Evolutionary conservation across 2,888 invertebrate genomes (phyloP), one percentile per base, ranked within the genome.

Genomic region (Scaptomyza parva): DNA sequence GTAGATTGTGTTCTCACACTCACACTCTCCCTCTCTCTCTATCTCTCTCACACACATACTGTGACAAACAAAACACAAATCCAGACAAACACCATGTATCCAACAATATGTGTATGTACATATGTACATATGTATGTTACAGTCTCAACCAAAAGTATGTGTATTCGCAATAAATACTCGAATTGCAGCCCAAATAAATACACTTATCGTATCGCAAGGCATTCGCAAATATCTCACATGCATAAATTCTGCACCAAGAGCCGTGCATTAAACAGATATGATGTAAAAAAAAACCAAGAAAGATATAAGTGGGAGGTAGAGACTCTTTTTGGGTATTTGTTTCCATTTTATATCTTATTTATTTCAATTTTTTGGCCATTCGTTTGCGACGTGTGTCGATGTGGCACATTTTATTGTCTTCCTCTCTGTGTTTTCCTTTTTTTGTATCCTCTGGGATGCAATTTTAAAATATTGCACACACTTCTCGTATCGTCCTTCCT

Each of bases 291-390:
- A 24, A 24, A 0, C 2, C 9, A 28, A 9, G 12, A 26, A 20
- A 2, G 9, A 2, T 9, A 9, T 9, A n/a, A 12, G 12, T 8
- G 11, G 26, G 22, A 20, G 17, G 9, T 18, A 11, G 14, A 8
- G 20, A 17, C 18, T 17, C 37, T 54, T 45, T 45, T 51, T 43
- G 33, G 51, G 57, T 60, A 65, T 76, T 76, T 72, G 64, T 83
- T 72, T 67, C 68, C 72, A 61, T 83, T 82, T 80, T 83, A 86
- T 77, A 83, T 82, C 82, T 82, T 82, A 86, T 82, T 82, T 86
- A 82, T 82, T 86, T 82, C 84, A 83, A 86, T 86, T 82, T 81
- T 81, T 81, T 84, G 65, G 67, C 61, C 82, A 81, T 78, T 72
- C 72, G 70, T 76, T 78, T 75, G 78, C 70, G 67, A 70, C 72